These are phyloP conservation scores for Pecten maximus DNA, from an alignment of 2,888 invertebrate species.

Conservation along the genomic window DNA sequence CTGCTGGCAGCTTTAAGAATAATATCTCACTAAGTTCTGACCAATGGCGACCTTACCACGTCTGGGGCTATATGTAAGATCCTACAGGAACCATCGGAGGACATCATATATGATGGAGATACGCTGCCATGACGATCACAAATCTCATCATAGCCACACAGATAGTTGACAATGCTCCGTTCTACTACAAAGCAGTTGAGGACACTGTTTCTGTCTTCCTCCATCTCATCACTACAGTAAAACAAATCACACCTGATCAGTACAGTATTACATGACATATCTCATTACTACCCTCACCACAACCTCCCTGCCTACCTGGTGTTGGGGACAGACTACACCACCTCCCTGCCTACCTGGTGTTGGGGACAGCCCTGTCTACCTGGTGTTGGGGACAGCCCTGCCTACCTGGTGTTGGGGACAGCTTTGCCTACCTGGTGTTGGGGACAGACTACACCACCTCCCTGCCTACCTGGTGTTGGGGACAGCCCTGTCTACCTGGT, in stretches of 20 bases:
- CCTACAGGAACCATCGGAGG: constrained; percentile 67
- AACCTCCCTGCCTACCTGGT: neutral
- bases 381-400: too few species aligned
- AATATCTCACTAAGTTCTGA: too few species aligned
- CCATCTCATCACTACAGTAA: neutral
- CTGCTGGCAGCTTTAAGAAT: too few species aligned
- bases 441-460: too few species aligned
- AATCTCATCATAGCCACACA: constrained; percentile 88
- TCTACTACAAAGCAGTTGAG: constrained; percentile 87
- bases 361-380: too few species aligned
- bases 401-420: too few species aligned
- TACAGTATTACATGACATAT: neutral
- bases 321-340: too few species aligned
- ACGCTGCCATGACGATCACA: constrained; percentile 92
- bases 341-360: too few species aligned
- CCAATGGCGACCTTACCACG: constrained; percentile 83
- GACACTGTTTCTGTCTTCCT: neutral
- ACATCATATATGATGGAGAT: constrained; percentile 81
- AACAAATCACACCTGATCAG: neutral
- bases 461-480: too few species aligned
- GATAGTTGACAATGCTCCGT: constrained; percentile 95
- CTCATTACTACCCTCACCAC: neutral
- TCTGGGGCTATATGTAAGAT: constrained; percentile 95
- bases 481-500: too few species aligned
- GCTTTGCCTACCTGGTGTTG: too few species aligned